phyloP scores from a whole-genome alignment of 2,888 invertebrate genomes.

The Cenopis cana region DNA sequence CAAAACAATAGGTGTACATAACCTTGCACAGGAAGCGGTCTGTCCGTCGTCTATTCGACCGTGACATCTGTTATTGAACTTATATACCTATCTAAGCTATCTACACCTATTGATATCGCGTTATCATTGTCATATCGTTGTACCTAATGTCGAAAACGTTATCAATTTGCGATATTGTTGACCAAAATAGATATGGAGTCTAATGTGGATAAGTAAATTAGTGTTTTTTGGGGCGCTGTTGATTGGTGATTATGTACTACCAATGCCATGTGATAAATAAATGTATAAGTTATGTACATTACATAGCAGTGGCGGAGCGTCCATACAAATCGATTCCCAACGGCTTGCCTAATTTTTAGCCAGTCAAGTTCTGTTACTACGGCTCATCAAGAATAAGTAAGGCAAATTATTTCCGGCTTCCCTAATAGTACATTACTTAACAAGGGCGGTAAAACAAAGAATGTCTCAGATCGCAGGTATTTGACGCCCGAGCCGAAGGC shows the following conservation, averaged over 20 bases:
- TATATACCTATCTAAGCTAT: constrained; percentile 43
- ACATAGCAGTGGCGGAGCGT: no score
- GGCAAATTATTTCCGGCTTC: no score
- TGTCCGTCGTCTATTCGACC: constrained; percentile 49
- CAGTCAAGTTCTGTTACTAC: no score
- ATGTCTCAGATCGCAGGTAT: no score
- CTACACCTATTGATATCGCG: constrained; percentile 45
- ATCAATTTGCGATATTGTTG: constrained; percentile 34
- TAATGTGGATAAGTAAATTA: not conserved
- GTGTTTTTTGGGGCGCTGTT: not conserved
- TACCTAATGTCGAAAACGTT: constrained; percentile 32
- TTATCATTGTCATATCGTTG: constrained; percentile 31
- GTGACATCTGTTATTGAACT: constrained; percentile 54
- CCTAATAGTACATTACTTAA: no score
- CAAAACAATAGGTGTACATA: constrained; percentile 45
- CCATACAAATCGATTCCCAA: no score
- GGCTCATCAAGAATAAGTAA: no score
- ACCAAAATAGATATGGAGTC: constrained; percentile 27
- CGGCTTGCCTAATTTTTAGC: no score
- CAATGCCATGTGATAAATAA: not conserved
- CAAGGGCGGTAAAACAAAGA: no score
- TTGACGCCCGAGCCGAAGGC: no score
- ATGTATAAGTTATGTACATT: not conserved
- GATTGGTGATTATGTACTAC: constrained; percentile 8
- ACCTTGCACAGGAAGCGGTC: constrained; percentile 49